Base-by-base conservation (phyloP, 2,113 vertebrate species). In the Gadus macrocephalus region DNA sequence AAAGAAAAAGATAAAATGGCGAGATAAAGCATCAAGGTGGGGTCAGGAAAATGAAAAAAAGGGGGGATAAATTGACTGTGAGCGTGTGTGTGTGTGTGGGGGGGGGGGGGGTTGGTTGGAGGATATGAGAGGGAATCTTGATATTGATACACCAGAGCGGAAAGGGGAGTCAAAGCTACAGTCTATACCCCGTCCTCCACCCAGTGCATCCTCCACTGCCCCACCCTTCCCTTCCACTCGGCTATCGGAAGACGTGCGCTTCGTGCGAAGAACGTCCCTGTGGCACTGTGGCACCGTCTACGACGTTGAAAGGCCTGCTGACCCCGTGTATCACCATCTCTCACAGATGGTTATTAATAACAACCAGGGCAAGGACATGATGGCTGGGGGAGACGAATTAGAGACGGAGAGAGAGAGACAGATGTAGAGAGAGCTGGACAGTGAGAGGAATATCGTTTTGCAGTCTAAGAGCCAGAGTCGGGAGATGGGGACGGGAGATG, bases 181-280 rank as follows among this genome's bases (percentile, higher is more conserved):
- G 31, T 35, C 70, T 70, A 71, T 74, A 63, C 75, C 78, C 76
- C 59, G 15, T 16, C 71, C 59, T 20, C 59, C 17, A 35, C 59
- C 17, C 59, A 19, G 19, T 11, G 19, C 59, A 19, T 12, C 19
- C 60, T 22, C 60, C 19, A 19, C n/a, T 12, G 16, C 17, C 59
- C 60, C 19, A 19, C n/a, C 53, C 53, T 59, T 1, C 8, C 8
- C 27, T 71, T 69, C 78, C 72, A 67, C 56, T 74, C 64, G 62
- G 80, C 78, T 88, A 85, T 88, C 79, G n/a, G 78, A 76, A 79
- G 81, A 83, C 81, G 86, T 89, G 72, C 63, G 66, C 88, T 87
- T 85, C 73, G 61, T 25, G 60, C 74, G 86, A 88, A 35, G 31
- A 7, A 35, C 31, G 31, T 4, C 31, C 31, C 31, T 35, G 31